These are phyloP conservation scores for Neotragus pygmaeus DNA, from an alignment of 2,113 vertebrate species.

Conservation along the genomic window DNA sequence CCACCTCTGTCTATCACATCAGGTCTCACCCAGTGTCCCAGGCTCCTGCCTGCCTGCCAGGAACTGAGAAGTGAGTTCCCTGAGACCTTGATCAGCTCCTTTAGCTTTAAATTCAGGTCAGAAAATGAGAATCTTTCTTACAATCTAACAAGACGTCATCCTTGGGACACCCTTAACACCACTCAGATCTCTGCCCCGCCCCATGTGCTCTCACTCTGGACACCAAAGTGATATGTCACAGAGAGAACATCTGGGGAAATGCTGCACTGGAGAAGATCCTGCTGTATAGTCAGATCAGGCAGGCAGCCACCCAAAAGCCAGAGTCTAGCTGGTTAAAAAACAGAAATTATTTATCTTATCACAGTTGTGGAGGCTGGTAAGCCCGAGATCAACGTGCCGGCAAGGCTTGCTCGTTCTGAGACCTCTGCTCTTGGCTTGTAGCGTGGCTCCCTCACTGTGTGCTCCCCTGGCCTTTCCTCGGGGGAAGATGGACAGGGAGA, in stretches of 20 bases:
- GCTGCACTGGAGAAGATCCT: neutral
- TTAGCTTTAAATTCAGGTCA: neutral
- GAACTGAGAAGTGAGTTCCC: neutral
- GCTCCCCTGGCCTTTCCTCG: neutral
- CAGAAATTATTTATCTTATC: neutral
- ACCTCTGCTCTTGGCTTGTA: neutral
- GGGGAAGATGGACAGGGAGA: neutral
- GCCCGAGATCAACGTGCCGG: accelerated
- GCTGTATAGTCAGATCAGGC: neutral
- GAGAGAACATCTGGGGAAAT: neutral
- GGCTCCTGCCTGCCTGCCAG: neutral
- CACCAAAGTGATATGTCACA: neutral
- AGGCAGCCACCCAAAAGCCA: neutral
- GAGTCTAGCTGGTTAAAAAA: neutral
- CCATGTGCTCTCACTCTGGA: neutral
- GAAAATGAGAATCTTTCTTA: neutral
- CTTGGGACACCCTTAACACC: neutral
- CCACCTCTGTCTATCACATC: neutral
- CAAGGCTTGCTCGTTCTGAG: neutral
- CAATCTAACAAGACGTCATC: neutral
- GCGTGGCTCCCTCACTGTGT: neutral
- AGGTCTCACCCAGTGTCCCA: neutral
- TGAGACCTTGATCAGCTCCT: neutral
- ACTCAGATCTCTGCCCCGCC: neutral
- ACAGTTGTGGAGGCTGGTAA: neutral